Base-by-base conservation (phyloP, 2,888 invertebrate species). In the Marasmarcha lunaedactyla region DNA sequence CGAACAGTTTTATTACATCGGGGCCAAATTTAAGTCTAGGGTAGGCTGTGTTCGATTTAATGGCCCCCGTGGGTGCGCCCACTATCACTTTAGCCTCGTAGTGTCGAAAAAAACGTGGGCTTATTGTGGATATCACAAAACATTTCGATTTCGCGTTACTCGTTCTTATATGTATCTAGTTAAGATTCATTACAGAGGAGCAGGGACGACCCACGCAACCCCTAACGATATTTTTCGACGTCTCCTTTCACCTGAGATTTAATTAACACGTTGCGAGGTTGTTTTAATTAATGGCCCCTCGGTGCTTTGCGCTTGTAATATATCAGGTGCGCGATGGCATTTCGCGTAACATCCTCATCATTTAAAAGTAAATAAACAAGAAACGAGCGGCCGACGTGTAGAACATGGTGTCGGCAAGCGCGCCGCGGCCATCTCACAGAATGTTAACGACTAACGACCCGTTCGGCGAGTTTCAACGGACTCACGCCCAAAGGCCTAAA, bases 391-490 rank as follows among this genome's bases (percentile, higher is more conserved):
- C 48, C 51, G 53, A 54, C 56, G 61, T 64, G 55, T 57, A 54
- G 52, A 57, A 59, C 55, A 55, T 42, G 48, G 50, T 56, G 57
- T 56, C 49, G 50, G 27, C 14, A 12, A 12, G 14, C 27, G 12
- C 36, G 38, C 61, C 60, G 62, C 59, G 61, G 63, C 63, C 64
- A 71, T 72, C 66, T 63, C 58, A 52, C 63, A 60, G 72, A 69
- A 74, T 69, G 63, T 66, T 64, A 70, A 67, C 65, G 63, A 73
- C 68, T 64, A 70, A 67, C 65, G 63, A 73, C 68, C 64, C 54
- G 68, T 63, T 57, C 46, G 47, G 65, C 71, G 50, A 55, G 72
- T 71, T 71, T 55, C 46, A 48, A 55, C 51, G 52, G 59, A 55
- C 52, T 52, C 53, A 58, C 57, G 59, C 58, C 56, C 53, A 53